Evolutionary conservation across 1,140 invertebrate genomes (phyloP).

Genomic region (Mizuhopecten yessoensis): DNA sequence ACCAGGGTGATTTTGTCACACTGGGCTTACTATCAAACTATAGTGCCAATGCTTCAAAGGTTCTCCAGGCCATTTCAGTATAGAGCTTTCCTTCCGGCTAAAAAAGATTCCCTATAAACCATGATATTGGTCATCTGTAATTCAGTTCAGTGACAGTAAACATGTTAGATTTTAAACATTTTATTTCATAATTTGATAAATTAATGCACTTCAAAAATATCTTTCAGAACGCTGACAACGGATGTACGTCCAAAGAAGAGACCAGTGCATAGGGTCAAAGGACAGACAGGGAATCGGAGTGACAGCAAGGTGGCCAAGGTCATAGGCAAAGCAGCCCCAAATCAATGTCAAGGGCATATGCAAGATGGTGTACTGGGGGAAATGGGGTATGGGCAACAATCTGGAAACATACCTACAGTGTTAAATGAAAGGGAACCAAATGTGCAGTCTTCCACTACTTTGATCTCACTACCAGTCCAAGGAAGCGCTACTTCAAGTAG

Average conservation of each 20-base stretch:
- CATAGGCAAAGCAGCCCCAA: neutral
- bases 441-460: neutral
- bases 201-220: too few relatives aligned
- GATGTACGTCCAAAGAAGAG: neutral
- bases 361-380: neutral
- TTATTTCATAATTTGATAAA: too few relatives aligned
- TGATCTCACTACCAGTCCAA: neutral
- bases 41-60: too few relatives aligned
- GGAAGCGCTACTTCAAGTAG: neutral
- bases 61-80: too few relatives aligned
- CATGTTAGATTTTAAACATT: too few relatives aligned
- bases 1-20: too few relatives aligned
- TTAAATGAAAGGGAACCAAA: neutral
- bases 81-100: too few relatives aligned
- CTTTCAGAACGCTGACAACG: too few relatives aligned
- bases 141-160: too few relatives aligned
- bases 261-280: neutral
- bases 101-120: too few relatives aligned
- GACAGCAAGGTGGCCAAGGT: neutral
- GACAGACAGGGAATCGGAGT: neutral
- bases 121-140: too few relatives aligned
- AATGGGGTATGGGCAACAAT: neutral
- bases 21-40: too few relatives aligned
- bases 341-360: neutral
- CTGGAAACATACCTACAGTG: neutral